Conservation (phyloP, 2,113 vertebrate species). For the Clarias magur region DNA sequence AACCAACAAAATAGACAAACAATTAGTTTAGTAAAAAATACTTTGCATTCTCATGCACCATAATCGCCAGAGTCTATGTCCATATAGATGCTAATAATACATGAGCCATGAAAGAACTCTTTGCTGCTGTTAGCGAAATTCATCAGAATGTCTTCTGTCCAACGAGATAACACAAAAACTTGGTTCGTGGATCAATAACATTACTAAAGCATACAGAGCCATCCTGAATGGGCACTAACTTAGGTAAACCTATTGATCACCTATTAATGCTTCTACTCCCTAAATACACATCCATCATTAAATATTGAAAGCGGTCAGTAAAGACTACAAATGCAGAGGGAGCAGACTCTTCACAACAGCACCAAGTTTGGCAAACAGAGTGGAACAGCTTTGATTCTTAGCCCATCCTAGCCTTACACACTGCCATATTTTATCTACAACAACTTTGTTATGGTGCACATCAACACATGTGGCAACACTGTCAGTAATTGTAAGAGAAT, state of each 20-base stretch:
- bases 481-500: neutral
- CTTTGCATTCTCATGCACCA: neutral
- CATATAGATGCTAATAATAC: slow-evolving; percentile 1
- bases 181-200: neutral
- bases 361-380: neutral
- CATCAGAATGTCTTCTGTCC: neutral
- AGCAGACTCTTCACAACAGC: neutral
- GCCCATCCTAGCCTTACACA: neutral
- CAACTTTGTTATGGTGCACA: neutral
- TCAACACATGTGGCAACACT: neutral
- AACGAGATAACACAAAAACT: neutral
- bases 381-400: neutral
- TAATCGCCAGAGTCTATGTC: neutral
- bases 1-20: neutral
- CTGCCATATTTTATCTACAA: neutral
- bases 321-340: neutral
- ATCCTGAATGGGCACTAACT: neutral
- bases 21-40: neutral
- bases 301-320: neutral
- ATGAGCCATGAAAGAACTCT: neutral
- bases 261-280: neutral
- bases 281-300: neutral
- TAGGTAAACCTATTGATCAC: neutral
- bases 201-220: neutral
- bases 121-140: neutral